Base-by-base conservation (phyloP, 1,140 invertebrate genomes). In the Macrotrachela quadricornifera region DNA sequence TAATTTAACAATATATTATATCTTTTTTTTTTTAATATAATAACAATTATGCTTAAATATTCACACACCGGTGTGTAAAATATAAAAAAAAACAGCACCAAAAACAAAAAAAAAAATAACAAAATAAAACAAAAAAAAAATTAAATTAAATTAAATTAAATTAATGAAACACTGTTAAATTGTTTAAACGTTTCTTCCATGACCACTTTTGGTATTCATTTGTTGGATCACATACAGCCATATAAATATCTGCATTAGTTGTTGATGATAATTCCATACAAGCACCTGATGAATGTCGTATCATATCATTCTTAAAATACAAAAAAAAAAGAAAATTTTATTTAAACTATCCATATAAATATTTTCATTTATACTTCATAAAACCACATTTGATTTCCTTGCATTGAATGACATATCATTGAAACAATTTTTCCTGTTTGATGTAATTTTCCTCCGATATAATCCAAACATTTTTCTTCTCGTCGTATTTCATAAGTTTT, bases 401-500 rank as follows among this genome's bases (percentile, higher is more conserved):
- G 90, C 53, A 86, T 86, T 71, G 85, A 9, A 86, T 85, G 65
- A 95, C 90, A 66, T 88, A 96, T 21, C 86, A 85, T 72, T 92
- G 90, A 41, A 90, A 73, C 50, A 90, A 83, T 45, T 43, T 50
- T 41, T 39, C 40, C 38, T 8, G 65, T 65, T 12, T 68, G 59
- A 36, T 55, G 54, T 44, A 47, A 55, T 60, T 73, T 85, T 57
- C 79, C 77, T 14, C 88, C 90, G 48, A 87, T 85, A 73, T 84
- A 96, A 73, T 96, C 91, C 51, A 95, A 73, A 67, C 91, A 97
- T 18, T 83, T 82, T 69, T 97, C 91, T 67, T 96, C 91, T 63
- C 90, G 74, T 52, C 91, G 76, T 57, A 96, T 94, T 73, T 96
- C 91, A 10, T 46, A 46, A 15, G 38, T 10, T 49, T 54, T 54